Base-by-base conservation (phyloP, 1,140 invertebrate species). In the Drosophila bocki region DNA sequence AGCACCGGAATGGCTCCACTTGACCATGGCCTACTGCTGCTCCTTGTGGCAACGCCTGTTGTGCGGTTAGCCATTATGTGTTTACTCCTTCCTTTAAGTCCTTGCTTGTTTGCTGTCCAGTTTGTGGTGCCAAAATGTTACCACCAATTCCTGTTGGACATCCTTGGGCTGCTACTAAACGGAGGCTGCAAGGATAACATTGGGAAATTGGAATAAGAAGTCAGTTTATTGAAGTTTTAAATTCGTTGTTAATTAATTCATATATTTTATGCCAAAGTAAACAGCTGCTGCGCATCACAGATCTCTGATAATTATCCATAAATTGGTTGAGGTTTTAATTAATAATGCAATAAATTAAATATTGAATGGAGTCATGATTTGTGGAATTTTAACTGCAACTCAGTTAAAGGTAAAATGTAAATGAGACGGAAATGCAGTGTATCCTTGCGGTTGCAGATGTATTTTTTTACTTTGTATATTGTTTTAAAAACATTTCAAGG, bases 1-100 rank as follows among this genome's bases (percentile, higher is more conserved):
- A 57, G 50, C 44, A 74, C 48, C 1, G 53, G 53, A 3, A 57
- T 63, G 29, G 33, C 15, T 44, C 53, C 68, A 17, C 45, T 64
- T 12, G 33, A 45, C 33, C 69, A 59, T 19, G 42, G 35, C 53
- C 75, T 61, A 9, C 64, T 67, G 19, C 39, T 17, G 11, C 54
- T 47, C 59, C 33, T 35, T 54, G 47, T 35, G 54, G 64, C 59
- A 29, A 57, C 37, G 59, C 22, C 39, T 56, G 29, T 11, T 59
- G 58, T 72, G 68, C 54, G 70, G 67, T 60, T 19, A 26, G 65
- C 47, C 75, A 63, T 80, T 77, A n/a, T 56, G 70, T 57, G 50
- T 61, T 51, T 35, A 45, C 54, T 85, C 32, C 68, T 68, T 45
- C 35, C 45, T 48, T 70, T n/a, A 32, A 22, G 39, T 59, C 53